These are phyloP conservation scores for Anguilla japonica DNA, from an alignment of 2,113 vertebrate species.

Conservation along the genomic window DNA sequence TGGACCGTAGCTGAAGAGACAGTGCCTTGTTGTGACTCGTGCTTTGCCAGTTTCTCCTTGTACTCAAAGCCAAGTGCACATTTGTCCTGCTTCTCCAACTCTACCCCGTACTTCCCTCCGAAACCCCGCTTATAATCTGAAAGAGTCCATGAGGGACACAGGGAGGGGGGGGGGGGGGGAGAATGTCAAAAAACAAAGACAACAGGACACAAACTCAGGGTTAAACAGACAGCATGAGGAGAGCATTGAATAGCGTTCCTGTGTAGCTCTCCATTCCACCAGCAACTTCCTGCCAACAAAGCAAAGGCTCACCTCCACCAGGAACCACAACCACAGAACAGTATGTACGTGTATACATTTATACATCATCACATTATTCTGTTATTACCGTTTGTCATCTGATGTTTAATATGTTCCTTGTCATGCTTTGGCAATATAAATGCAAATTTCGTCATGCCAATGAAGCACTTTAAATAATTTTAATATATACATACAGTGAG, in stretches of 20 bases:
- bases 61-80: constrained; percentile 87
- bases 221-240: background rate
- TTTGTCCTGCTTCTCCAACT: constrained; percentile 83
- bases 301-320: too few species aligned
- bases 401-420: too few species aligned
- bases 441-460: too few species aligned
- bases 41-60: constrained; percentile 88
- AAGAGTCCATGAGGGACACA: background rate
- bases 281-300: background rate
- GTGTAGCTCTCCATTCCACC: background rate
- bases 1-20: constrained; percentile 32
- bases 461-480: too few species aligned
- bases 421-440: too few species aligned
- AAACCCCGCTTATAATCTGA: constrained; percentile 72
- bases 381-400: too few species aligned
- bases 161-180: background rate
- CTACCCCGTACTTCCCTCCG: constrained; percentile 79
- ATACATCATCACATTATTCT: too few species aligned
- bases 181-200: background rate
- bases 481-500: too few species aligned
- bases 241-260: background rate
- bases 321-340: too few species aligned
- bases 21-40: constrained; percentile 89
- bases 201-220: background rate
- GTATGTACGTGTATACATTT: too few species aligned